Evolutionary conservation across 2,797 vertebrate genomes (phyloP).

Genomic region (Microchirus variegatus): DNA sequence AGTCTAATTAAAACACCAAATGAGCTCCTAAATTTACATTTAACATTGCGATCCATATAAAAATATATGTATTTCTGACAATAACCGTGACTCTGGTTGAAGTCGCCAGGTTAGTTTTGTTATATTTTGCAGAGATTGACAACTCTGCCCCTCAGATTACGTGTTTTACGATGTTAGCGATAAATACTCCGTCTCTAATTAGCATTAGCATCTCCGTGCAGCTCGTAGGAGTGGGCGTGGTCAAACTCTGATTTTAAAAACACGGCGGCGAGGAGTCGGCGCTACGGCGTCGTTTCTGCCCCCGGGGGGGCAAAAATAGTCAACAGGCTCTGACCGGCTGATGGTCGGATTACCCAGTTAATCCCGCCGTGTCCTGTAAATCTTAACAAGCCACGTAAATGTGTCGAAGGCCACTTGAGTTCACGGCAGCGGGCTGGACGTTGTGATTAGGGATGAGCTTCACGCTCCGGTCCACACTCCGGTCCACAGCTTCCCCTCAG

Average conservation of each 20-base stretch:
- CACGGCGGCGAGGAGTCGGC: slow-evolving; percentile 11
- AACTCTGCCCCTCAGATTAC: too few relatives aligned
- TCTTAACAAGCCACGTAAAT: slow-evolving; percentile 53
- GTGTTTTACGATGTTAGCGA: too few relatives aligned
- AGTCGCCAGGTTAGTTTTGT: too few relatives aligned
- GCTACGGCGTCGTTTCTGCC: slow-evolving; percentile 6
- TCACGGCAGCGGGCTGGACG: not conserved
- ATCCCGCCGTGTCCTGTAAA: slow-evolving; percentile 66
- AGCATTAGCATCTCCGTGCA: not conserved
- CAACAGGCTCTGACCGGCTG: slow-evolving; percentile 39
- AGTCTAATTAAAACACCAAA: too few relatives aligned
- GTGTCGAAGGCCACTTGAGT: slow-evolving; percentile 22
- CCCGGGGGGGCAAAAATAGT: slow-evolving; percentile 46
- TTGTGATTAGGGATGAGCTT: not conserved
- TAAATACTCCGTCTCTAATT: too few relatives aligned
- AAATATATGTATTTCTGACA: too few relatives aligned
- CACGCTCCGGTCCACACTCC: not conserved
- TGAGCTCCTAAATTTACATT: too few relatives aligned
- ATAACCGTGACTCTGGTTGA: too few relatives aligned
- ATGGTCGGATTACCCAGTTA: slow-evolving; percentile 64
- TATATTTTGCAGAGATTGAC: too few relatives aligned
- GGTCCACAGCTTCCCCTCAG: not conserved
- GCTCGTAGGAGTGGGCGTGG: slow-evolving; percentile 10
- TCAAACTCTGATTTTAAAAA: slow-evolving; percentile 4
- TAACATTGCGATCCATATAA: too few relatives aligned